phyloP scores from a whole-genome alignment of 2,888 invertebrate genomes.

The Drosophila eohydei region DNA sequence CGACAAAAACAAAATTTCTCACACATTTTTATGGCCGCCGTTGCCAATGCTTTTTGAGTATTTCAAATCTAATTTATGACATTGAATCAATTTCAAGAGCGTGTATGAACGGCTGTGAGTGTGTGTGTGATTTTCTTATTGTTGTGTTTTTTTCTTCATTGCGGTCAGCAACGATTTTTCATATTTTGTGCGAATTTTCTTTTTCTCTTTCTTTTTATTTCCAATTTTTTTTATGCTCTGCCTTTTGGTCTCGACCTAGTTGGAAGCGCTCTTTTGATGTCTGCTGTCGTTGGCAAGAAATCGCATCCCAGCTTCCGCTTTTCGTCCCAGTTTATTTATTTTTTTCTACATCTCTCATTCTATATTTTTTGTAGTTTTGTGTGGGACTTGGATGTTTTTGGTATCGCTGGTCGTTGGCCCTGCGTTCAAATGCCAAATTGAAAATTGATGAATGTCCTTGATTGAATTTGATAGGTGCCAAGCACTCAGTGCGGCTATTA shows the following conservation, averaged over 20 bases:
- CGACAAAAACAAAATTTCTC: slow-evolving; percentile 64
- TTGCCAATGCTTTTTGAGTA: slow-evolving; percentile 67
- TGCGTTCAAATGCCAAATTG: slow-evolving; percentile 74
- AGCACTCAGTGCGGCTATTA: slow-evolving; percentile 79
- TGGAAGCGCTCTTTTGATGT: slow-evolving; percentile 64
- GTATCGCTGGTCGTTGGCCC: slow-evolving; percentile 23
- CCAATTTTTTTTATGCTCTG: slow-evolving; percentile 37
- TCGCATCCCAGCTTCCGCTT: slow-evolving; percentile 50
- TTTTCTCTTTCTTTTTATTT: slow-evolving; percentile 38
- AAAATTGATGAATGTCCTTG: slow-evolving; percentile 81
- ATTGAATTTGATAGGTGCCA: slow-evolving; percentile 80
- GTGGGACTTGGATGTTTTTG: slow-evolving; percentile 16
- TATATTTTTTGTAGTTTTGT: slow-evolving; percentile 46
- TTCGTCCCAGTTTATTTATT: slow-evolving; percentile 9
- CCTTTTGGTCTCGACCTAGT: slow-evolving; percentile 36
- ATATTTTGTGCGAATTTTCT: slow-evolving; percentile 71
- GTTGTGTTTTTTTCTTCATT: slow-evolving; percentile 26
- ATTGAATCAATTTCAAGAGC: slow-evolving; percentile 73
- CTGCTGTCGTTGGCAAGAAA: slow-evolving; percentile 68
- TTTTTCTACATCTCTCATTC: background rate
- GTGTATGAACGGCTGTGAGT: slow-evolving; percentile 14
- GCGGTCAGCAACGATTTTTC: slow-evolving; percentile 77
- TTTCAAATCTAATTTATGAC: slow-evolving; percentile 82
- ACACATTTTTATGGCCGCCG: slow-evolving; percentile 74
- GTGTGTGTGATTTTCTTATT: slow-evolving; percentile 18